Conservation (phyloP, 2,888 invertebrate genomes). For the Polydrusus cervinus region DNA sequence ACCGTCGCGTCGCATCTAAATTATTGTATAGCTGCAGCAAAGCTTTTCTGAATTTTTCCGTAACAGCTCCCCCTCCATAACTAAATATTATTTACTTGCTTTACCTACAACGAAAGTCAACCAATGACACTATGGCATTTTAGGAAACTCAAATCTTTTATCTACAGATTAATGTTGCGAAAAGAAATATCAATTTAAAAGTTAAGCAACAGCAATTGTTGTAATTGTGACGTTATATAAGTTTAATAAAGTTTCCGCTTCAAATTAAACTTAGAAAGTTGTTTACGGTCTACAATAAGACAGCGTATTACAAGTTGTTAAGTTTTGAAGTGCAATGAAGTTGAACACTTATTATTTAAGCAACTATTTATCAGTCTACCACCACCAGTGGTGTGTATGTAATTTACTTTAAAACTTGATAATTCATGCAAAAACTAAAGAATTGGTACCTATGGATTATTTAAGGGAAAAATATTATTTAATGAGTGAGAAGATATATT, state of each 20-base stretch:
- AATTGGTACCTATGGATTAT: neutral
- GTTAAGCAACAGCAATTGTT: constrained; percentile 4
- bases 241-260: constrained; percentile 38
- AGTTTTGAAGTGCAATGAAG: constrained; percentile 40
- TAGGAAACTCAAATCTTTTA: too few relatives aligned
- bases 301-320: constrained; percentile 43
- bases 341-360: constrained; percentile 38
- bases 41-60: too few relatives aligned
- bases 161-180: too few relatives aligned
- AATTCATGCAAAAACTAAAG: neutral
- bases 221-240: constrained; percentile 19
- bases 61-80: too few relatives aligned
- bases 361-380: constrained; percentile 29
- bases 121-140: too few relatives aligned
- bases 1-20: too few relatives aligned
- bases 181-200: too few relatives aligned
- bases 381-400: constrained; percentile 16
- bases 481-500: too few relatives aligned
- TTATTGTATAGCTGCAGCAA: too few relatives aligned
- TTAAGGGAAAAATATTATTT: too few relatives aligned
- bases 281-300: constrained; percentile 41
- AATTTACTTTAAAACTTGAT: neutral
- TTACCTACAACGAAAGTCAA: too few relatives aligned
- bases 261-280: constrained; percentile 50
- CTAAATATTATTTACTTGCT: too few relatives aligned